phyloP scores from a whole-genome alignment of 1,140 invertebrate genomes.

The Agrypnia vestita region DNA sequence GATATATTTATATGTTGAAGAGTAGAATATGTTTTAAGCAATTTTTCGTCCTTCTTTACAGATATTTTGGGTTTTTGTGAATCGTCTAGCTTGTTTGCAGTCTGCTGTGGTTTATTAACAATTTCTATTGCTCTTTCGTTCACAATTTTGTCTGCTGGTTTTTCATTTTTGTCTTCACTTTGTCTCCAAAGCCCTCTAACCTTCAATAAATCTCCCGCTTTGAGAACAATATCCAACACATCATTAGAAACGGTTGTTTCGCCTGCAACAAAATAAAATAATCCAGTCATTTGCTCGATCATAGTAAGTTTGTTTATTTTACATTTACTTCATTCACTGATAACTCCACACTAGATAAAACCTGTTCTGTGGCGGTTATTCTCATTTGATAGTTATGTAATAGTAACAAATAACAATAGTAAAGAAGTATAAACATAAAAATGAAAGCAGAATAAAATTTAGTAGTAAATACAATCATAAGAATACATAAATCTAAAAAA shows the following conservation, averaged over 20 bases:
- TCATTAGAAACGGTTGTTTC: constrained; percentile 90
- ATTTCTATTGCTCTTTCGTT: constrained; percentile 49
- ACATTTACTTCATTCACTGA: not conserved
- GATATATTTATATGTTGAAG: constrained; percentile 63
- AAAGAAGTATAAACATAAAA: no score
- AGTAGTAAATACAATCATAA: no score
- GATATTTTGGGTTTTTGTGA: constrained; percentile 64
- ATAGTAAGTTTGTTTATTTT: not conserved
- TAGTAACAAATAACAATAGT: no score
- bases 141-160: constrained; percentile 49
- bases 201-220: constrained; percentile 85
- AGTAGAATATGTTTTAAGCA: constrained; percentile 68
- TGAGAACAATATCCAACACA: constrained; percentile 83
- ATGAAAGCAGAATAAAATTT: no score
- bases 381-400: no score
- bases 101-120: constrained; percentile 59
- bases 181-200: constrained; percentile 83
- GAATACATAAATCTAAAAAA: no score
- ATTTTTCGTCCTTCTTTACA: constrained; percentile 72
- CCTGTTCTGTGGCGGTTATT: no score
- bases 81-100: constrained; percentile 63
- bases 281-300: not conserved
- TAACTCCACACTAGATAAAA: no score
- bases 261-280: constrained; percentile 67
- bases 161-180: constrained; percentile 68